Conservation (phyloP, 92 coral and sea anemone species). For the Epizoanthus stellaris region DNA sequence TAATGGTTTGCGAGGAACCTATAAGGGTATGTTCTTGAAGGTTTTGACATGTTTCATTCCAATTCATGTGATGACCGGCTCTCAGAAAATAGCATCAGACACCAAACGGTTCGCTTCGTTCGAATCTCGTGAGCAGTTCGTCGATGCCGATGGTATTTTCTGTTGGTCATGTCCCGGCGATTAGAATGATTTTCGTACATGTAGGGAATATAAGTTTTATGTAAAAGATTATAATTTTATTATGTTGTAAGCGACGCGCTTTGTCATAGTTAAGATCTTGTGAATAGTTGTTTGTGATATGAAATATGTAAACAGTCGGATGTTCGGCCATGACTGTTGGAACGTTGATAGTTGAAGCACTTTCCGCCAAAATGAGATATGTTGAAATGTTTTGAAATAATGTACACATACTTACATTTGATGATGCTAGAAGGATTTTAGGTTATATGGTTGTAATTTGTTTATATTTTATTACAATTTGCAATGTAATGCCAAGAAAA, state of each 20-base stretch:
- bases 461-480: background rate
- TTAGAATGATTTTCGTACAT: background rate
- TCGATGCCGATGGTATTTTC: background rate
- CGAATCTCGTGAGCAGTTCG: conserved; percentile 1
- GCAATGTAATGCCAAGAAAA: background rate
- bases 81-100: conserved; percentile 1
- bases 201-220: background rate
- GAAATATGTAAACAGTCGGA: too few relatives aligned
- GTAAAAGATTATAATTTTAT: background rate
- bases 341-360: background rate
- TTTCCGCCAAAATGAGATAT: conserved; percentile 24
- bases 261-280: background rate
- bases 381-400: background rate
- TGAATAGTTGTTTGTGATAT: background rate
- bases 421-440: background rate
- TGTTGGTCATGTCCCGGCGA: conserved; percentile 4
- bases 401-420: background rate
- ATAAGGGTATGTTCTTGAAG: conserved; percentile 78
- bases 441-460: background rate
- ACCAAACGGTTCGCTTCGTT: conserved; percentile 21
- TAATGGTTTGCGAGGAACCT: conserved; percentile 99
- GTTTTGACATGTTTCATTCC: background rate
- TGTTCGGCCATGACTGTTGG: background rate
- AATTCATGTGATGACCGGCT: background rate
- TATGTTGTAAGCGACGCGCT: background rate